phyloP scores from a whole-genome alignment of 1,140 invertebrate species.

The Drosophila yakuba region DNA sequence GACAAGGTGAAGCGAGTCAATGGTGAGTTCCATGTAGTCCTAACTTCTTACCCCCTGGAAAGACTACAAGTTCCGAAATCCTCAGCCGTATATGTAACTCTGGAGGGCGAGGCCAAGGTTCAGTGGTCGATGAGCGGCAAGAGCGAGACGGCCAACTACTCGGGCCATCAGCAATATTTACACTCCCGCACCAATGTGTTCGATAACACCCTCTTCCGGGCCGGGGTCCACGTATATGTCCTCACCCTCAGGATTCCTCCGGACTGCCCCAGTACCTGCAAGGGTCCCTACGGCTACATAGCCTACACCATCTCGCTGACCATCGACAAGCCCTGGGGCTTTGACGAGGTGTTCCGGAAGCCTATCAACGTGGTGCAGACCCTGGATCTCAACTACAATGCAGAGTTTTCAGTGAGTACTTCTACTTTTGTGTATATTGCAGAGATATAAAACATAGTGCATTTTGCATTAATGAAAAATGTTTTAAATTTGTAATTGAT shows the following conservation, averaged over 20 bases:
- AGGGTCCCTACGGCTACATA: conserved; percentile 89
- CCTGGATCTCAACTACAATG: conserved; percentile 89
- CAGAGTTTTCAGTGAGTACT: conserved; percentile 70
- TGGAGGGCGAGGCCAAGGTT: conserved; percentile 81
- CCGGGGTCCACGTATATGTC: conserved; percentile 87
- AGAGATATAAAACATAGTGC: too few relatives aligned
- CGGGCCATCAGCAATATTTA: conserved; percentile 79
- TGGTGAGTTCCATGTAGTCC: conserved; percentile 47
- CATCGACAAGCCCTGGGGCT: conserved; percentile 91
- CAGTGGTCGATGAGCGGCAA: conserved; percentile 83
- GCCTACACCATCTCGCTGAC: conserved; percentile 89
- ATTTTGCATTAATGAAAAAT: too few relatives aligned
- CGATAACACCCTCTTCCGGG: conserved; percentile 85
- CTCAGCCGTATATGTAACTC: conserved; percentile 76
- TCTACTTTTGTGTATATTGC: neutral
- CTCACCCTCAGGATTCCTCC: conserved; percentile 85
- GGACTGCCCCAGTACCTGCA: conserved; percentile 89
- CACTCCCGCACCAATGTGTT: conserved; percentile 82
- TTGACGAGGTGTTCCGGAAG: conserved; percentile 89
- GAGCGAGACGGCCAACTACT: conserved; percentile 79
- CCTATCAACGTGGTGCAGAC: conserved; percentile 90
- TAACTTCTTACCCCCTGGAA: neutral
- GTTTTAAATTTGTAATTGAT: too few relatives aligned
- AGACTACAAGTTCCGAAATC: conserved; percentile 1
- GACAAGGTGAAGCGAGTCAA: conserved; percentile 81